Evolutionary conservation across 2,888 invertebrate species (phyloP).

Genomic region (Melanchra persicariae): DNA sequence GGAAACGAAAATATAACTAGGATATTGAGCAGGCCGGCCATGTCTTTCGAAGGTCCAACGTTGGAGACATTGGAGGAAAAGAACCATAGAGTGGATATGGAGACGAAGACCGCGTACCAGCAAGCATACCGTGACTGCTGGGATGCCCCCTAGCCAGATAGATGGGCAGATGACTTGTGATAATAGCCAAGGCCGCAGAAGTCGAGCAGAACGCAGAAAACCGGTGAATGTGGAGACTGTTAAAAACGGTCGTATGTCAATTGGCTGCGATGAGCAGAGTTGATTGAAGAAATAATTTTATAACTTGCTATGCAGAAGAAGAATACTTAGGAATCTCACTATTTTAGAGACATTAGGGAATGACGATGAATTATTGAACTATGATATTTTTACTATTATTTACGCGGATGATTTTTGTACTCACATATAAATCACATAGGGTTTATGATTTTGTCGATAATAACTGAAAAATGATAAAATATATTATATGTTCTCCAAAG

Average conservation of each 20-base stretch:
- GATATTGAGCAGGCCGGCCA: not conserved
- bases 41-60: not conserved
- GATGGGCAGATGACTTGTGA: not conserved
- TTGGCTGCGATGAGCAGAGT: not conserved
- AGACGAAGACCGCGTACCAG: not conserved
- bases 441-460: slow-evolving; percentile 44
- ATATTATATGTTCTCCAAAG: slow-evolving; percentile 8
- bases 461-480: slow-evolving; percentile 37
- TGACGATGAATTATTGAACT: too few relatives aligned
- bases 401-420: slow-evolving; percentile 12
- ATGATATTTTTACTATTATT: slow-evolving; percentile 3
- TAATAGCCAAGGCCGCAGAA: not conserved
- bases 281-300: slow-evolving; percentile 1
- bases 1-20: not conserved
- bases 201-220: too few relatives aligned
- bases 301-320: not conserved
- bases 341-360: slow-evolving; percentile 1
- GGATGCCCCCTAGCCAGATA: not conserved
- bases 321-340: not conserved
- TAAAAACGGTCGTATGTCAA: not conserved
- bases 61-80: not conserved
- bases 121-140: not conserved
- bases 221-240: not conserved
- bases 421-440: slow-evolving; percentile 50
- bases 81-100: not conserved